phyloP scores from a whole-genome alignment of 2,888 invertebrate species.

The Seira sanloemensis region DNA sequence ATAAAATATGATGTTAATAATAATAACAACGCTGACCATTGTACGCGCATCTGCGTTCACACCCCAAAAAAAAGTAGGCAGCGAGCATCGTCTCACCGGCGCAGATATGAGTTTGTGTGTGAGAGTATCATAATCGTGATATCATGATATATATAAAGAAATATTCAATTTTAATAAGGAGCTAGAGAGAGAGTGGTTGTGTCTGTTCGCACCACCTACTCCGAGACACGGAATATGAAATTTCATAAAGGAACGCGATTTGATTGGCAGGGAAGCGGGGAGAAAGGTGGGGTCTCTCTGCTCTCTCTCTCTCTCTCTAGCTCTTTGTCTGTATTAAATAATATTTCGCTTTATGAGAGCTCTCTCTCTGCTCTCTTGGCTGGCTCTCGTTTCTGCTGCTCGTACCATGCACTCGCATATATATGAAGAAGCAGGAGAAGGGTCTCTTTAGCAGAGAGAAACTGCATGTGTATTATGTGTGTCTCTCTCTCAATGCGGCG shows the following conservation, averaged over 20 bases:
- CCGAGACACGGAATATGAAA: slow-evolving; percentile 41
- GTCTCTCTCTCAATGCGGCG: not conserved
- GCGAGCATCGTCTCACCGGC: too few species aligned
- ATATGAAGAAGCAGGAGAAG: not conserved
- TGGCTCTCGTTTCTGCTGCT: too few species aligned
- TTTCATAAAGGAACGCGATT: slow-evolving; percentile 19
- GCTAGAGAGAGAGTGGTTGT: not conserved
- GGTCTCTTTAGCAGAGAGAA: too few species aligned
- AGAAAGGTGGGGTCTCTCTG: slow-evolving; percentile 19
- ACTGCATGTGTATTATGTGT: too few species aligned
- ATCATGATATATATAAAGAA: slow-evolving; percentile 15
- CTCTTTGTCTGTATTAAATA: not conserved
- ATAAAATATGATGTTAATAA: too few species aligned
- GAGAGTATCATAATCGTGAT: slow-evolving; percentile 47
- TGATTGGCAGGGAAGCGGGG: slow-evolving; percentile 15
- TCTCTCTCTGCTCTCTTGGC: too few species aligned
- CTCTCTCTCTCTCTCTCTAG: not conserved
- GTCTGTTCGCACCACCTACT: not conserved
- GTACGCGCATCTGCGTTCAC: not conserved
- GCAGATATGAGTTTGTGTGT: too few species aligned
- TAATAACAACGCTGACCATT: too few species aligned
- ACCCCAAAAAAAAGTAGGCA: not conserved
- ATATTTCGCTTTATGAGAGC: too few species aligned
- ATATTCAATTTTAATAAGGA: too few species aligned
- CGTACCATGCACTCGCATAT: not conserved